Evolutionary conservation across 2,888 invertebrate genomes (phyloP), one percentile per base, ranked within the genome.

Genomic region (Metallyticus violacea): DNA sequence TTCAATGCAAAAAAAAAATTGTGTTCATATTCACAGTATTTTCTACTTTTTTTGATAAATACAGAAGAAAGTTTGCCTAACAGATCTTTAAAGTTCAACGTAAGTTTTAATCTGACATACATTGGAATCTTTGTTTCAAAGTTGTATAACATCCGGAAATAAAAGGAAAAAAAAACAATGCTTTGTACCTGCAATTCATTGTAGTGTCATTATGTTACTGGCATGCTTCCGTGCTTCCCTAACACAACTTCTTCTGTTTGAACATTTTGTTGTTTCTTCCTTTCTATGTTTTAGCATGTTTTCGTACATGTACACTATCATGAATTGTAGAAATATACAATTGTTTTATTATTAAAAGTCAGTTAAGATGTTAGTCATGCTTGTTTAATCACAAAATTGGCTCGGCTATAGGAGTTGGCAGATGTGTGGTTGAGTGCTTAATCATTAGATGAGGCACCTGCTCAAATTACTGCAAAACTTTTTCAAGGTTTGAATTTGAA

Each of bases 1-100:
- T 62, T 62, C 40, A 28, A 81, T 29, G 81, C 28, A 81, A 81
- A 28, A n/a, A n/a, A n/a, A n/a, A 62, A 15, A 28, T 79, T 85
- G 29, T 85, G 85, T 85, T 79, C 62, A 27, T 26, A 76, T 85
- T 82, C 80, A 82, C 87, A 86, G 86, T 86, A 86, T 87, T 87
- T 87, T 87, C 84, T 87, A 87, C 87, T 87, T 87, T 87, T 87
- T 87, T 62, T 62, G 40, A 62, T 62, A 62, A 62, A 62, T 62
- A 62, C 40, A 62, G 40, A 62, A 15, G 22, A 62, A 62, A 40
- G 40, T 62, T 62, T 15, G 40, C 40, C 40, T 62, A 22, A 62
- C 22, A 15, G 22, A 62, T 62, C n/a, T n/a, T n/a, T n/a, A n/a
- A n/a, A n/a, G n/a, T n/a, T n/a, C n/a, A n/a, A n/a, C n/a, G n/a